Evolutionary conservation across 1,140 invertebrate genomes (phyloP), one percentile per base, ranked within the genome.

Genomic region (Carcinoscorpius rotundicauda): DNA sequence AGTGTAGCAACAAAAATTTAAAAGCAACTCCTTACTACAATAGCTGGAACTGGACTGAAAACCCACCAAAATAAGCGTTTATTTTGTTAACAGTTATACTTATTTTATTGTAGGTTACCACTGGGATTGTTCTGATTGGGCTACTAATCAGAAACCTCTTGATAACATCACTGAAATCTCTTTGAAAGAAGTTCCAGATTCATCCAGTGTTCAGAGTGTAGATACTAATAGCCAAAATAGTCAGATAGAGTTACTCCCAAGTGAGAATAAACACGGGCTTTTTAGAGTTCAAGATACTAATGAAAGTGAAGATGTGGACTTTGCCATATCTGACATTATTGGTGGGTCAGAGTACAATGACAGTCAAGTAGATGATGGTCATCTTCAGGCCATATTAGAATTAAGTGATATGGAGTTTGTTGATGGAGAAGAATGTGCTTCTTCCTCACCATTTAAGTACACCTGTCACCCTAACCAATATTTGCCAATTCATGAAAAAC

Each of bases 91-190:
- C 29, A 29, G 29, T 29, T 29, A 29, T 29, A 29, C 29, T 29
- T 29, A 29, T 29, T 29, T 29, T 55, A 8, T 55, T n/a, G 6
- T 55, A 55, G 53, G 53, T 55, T 55, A 55, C n/a, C 53, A 55
- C 53, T 55, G 53, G 93, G 93, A 96, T 80, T 93, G 90, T 76
- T 94, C 91, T 69, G 93, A 96, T 81, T 95, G 91, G 91, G 87
- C 89, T 69, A 83, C 87, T 64, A 29, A 29, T 29, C 86, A 89
- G 78, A 85, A 86, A 75, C 87, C 89, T 66, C 79, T 93, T 71
- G 89, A 91, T 61, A 93, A 93, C 77, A 94, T 94, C 76, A 91
- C 91, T 64, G 89, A 92, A 79, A 88, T 94, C 69, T 89, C 91
- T 66, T 89, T 89, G 72, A 89, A 87, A 72, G 91, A 94, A 81